Conservation (phyloP, 2,888 invertebrate species). For the Sinopyrophorus schimmeli region DNA sequence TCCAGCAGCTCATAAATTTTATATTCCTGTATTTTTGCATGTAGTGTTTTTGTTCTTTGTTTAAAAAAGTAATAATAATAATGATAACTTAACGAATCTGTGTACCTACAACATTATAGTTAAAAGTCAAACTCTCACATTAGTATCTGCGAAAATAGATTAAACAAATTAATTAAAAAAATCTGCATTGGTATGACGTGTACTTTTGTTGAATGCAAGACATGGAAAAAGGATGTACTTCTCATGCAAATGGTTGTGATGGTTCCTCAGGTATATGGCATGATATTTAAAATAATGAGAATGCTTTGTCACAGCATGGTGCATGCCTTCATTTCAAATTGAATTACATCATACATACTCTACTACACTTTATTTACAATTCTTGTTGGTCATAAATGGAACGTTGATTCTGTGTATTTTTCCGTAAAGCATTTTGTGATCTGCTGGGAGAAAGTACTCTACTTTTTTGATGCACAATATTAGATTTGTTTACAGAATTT, state of each 20-base stretch:
- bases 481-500: not conserved
- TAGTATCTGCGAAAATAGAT: slow-evolving; percentile 9
- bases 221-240: slow-evolving; percentile 87
- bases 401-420: too few relatives aligned
- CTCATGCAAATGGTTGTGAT: slow-evolving; percentile 92
- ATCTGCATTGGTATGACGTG: slow-evolving; percentile 59
- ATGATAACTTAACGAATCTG: not conserved
- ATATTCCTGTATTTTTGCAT: slow-evolving; percentile 30
- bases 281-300: slow-evolving; percentile 26
- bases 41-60: slow-evolving; percentile 19
- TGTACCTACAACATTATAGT: slow-evolving; percentile 9
- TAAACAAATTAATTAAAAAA: slow-evolving; percentile 13
- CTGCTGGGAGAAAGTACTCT: slow-evolving; percentile 46
- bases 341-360: slow-evolving; percentile 13
- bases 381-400: too few relatives aligned
- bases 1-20: slow-evolving; percentile 50
- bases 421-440: slow-evolving; percentile 49
- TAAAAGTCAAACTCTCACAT: slow-evolving; percentile 5
- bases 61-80: slow-evolving; percentile 1
- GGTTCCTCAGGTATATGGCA: slow-evolving; percentile 76
- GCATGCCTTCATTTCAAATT: slow-evolving; percentile 27
- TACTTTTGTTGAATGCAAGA: slow-evolving; percentile 71
- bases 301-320: slow-evolving; percentile 28
- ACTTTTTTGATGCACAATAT: not conserved
- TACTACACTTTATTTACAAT: slow-evolving; percentile 13